Conservation (phyloP, 23 tunicate species). For the Trididemnum miniatum region DNA sequence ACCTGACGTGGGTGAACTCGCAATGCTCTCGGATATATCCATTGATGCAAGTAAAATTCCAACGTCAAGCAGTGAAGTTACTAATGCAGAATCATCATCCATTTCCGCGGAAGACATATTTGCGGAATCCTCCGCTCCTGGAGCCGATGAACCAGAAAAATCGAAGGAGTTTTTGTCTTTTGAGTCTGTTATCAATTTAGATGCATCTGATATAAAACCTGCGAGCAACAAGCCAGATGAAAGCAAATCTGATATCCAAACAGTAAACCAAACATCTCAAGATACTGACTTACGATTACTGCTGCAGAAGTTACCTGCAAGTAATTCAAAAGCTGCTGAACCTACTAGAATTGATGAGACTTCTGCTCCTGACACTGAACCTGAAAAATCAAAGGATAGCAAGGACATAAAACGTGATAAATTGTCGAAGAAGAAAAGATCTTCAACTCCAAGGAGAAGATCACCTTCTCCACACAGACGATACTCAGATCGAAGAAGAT, state of each 20-base stretch:
- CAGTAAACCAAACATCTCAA: neutral
- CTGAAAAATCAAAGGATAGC: neutral
- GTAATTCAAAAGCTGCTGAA: neutral
- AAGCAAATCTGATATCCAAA: neutral
- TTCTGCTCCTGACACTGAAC: neutral
- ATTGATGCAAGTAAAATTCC: neutral
- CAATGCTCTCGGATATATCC: conserved; percentile 1
- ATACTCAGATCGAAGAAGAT: neutral
- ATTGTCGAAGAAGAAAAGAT: neutral
- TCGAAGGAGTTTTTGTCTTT: neutral
- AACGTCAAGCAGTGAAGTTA: neutral
- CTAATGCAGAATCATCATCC: neutral
- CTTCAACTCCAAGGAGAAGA: neutral
- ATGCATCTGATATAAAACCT: neutral
- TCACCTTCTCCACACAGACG: neutral
- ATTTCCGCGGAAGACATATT: conserved; percentile 24
- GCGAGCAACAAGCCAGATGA: neutral
- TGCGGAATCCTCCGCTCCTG: conserved; percentile 7
- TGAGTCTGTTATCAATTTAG: neutral
- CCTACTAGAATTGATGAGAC: neutral
- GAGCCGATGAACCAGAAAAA: neutral
- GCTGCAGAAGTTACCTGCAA: neutral
- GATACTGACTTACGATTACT: conserved; percentile 29
- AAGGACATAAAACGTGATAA: neutral
- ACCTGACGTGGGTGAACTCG: neutral